Base-by-base conservation (phyloP, 2,888 invertebrate species). In the Eupithecia tripunctaria region DNA sequence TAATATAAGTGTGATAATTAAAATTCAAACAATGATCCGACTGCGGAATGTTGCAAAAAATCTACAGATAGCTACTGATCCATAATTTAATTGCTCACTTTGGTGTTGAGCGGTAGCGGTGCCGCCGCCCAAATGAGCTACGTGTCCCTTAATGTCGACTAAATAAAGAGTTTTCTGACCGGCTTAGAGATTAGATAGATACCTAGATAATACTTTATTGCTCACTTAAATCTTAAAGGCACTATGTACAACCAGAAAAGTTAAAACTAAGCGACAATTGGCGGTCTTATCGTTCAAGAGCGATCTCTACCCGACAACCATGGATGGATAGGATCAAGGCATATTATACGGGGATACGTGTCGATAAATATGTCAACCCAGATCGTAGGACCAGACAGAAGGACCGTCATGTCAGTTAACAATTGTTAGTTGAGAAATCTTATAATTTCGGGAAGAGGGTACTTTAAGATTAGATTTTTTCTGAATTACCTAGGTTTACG, bases 401-500 rank as follows among this genome's bases (percentile, higher is more conserved):
- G 51, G 51, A 32, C 4, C 27, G n/a, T 1, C 14, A 59, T 29
- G 29, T n/a, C 62, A 29, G n/a, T 62, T 32, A 32, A 62, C 32
- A 62, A n/a, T 62, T 15, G 62, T 29, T 18, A 29, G 60, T 8
- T 21, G 51, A 51, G 62, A 62, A 32, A 62, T 62, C 62, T 62
- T 62, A 32, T 62, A 32, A 62, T 62, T 62, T 62, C 18, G 62
- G 32, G 62, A 62, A 10, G 15, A 59, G 62, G 32, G 62, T 32
- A 29, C 7, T 18, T 18, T n/a, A n/a, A 2, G 62, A 62, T 18
- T 32, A 29, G 18, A n/a, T n/a, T 32, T 21, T n/a, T 10, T 51
- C 51, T 51, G 5, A 47, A n/a, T 47, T 8, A n/a, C 8, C 10
- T 43, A n/a, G 5, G 18, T 43, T 6, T 43, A 18, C 1, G n/a